A percentile compares a stretch with the other conserved stretches of the same genome.
Evolutionary conservation across 2,113 vertebrate genomes (phyloP).

Genomic region (Nettapus auritus): DNA sequence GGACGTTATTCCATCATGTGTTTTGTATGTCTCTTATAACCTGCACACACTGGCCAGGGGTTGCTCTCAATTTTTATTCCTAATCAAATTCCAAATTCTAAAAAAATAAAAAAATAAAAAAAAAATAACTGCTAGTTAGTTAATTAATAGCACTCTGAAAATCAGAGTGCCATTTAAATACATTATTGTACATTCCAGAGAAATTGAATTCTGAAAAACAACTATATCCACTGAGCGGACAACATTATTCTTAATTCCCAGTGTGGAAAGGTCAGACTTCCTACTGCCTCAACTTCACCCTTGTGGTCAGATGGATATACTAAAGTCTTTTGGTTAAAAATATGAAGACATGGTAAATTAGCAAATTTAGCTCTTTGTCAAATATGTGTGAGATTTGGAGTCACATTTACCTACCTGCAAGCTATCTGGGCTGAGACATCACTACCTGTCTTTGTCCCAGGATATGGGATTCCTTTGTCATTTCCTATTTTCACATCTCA

Average conservation of each 20-base stretch:
- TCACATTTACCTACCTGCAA: not conserved
- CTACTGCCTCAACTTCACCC: not conserved
- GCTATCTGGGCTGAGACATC: not conserved
- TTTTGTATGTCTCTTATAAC: not conserved
- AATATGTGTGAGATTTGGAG: not conserved
- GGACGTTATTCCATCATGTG: not conserved
- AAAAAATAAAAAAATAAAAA: not conserved
- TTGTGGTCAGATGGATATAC: not conserved
- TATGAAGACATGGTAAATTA: not conserved
- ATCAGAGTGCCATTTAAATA: not conserved
- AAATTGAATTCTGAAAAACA: not conserved
- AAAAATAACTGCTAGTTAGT: too few relatives aligned
- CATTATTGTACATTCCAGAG: not conserved
- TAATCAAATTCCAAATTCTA: not conserved
- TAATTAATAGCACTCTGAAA: not conserved
- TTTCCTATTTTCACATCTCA: not conserved
- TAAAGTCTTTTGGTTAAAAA: not conserved
- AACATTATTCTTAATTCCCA: not conserved
- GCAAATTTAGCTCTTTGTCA: not conserved
- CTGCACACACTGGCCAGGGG: not conserved
- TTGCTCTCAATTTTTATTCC: not conserved
- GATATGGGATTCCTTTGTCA: not conserved
- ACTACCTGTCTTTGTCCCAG: not conserved
- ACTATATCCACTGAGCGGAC: not conserved
- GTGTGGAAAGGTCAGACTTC: not conserved